Evolutionary conservation across 2,113 vertebrate genomes (phyloP), one percentile per base, ranked within the genome.

Genomic region (Romanogobio albipinnatus): DNA sequence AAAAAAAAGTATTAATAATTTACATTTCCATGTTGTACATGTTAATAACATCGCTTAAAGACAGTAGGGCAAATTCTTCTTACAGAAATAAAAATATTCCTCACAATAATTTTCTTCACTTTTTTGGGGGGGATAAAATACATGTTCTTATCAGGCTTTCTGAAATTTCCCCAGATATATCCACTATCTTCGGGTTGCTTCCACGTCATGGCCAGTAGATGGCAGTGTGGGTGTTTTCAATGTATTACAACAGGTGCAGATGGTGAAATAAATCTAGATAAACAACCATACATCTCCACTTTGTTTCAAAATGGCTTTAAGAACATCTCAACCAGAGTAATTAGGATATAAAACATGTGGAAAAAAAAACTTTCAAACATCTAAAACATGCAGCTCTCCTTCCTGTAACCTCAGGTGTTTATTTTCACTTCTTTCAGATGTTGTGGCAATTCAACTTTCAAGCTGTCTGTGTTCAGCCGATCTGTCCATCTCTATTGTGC

Each of bases 241-340:
- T 33, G 8, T 4, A 13, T 53, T 33, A 8, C 43, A 29, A 5
- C 24, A 81, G 45, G 26, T 66, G 15, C 43, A 81, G 62, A 36
- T 22, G 43, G 62, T 36, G 62, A 36, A 53, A 81, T 51, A 68
- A 49, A 81, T 81, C 61, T 64, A 68, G 24, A 51, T 51, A 68
- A 53, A 29, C 59, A 68, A 51, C 43, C 78, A 1, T 62, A 81
- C 78, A 68, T 6, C 62, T 81, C 45, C 79, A 81, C 61, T 81
- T 64, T 62, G 43, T 64, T 68, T 68, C 61, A 15, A 68, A 47
- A 81, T 36, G 17, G 47, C 45, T 81, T 68, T n/a, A 11, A 81
- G 26, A 81, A 53, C 45, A 81, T 36, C 43, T 81, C 79, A 33
- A 68, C 26, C 26, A 8, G 10, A 81, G 26, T 68, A 68, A 81